Conservation (phyloP, 2,888 invertebrate genomes). For the Nephrotoma guestfalica region DNA sequence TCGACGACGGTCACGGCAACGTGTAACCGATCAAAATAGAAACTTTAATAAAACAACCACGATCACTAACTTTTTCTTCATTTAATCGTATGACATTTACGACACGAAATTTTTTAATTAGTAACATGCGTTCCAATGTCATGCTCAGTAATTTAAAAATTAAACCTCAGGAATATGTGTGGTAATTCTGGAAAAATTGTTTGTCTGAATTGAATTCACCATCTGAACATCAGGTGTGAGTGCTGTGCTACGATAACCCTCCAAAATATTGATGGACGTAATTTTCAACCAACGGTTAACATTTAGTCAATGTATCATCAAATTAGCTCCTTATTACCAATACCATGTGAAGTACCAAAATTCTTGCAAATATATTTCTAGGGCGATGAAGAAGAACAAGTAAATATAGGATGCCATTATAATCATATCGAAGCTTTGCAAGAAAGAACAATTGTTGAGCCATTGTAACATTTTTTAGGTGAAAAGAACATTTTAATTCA, state of each 20-base stretch:
- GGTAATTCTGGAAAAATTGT: too few species aligned
- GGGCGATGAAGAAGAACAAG: conserved; percentile 10
- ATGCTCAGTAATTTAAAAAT: too few species aligned
- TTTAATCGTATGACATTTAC: too few species aligned
- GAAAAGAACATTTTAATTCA: conserved; percentile 12
- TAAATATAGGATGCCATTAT: conserved; percentile 9
- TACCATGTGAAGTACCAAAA: conserved; percentile 12
- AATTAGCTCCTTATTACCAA: conserved; percentile 8
- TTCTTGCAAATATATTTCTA: conserved; percentile 16
- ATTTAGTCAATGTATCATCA: background rate
- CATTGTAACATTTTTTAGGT: conserved; percentile 12
- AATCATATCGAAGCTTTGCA: conserved; percentile 5
- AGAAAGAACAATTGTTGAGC: conserved; percentile 7
- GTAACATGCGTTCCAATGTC: too few species aligned
- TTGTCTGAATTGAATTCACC: too few species aligned
- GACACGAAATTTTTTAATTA: too few species aligned
- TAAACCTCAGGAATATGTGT: too few species aligned
- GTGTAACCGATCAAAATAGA: too few species aligned
- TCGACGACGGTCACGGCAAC: too few species aligned
- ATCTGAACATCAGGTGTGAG: too few species aligned
- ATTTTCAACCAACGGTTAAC: conserved; percentile 3
- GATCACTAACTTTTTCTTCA: too few species aligned
- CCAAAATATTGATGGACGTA: background rate
- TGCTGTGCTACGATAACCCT: background rate
- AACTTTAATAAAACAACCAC: too few species aligned